phyloP scores from a whole-genome alignment of 2,888 invertebrate species.

The Himalopsyche anomala region DNA sequence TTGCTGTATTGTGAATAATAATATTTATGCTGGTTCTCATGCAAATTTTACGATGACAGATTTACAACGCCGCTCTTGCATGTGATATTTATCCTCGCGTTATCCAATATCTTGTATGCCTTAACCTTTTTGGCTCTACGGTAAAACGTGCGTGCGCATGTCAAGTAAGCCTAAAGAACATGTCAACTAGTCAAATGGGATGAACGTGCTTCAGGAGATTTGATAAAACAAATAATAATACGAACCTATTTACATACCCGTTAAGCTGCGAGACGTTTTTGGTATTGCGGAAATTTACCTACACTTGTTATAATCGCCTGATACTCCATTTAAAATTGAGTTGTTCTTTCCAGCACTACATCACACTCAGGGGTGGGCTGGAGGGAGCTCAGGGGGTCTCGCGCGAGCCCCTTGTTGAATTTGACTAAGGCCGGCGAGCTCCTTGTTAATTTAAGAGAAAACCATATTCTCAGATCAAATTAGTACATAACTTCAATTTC shows the following conservation, averaged over 20 bases:
- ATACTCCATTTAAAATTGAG: too few relatives aligned
- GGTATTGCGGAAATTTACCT: too few relatives aligned
- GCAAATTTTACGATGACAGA: slow-evolving; percentile 40
- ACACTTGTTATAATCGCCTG: too few relatives aligned
- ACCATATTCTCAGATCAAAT: too few relatives aligned
- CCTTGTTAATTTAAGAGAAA: too few relatives aligned
- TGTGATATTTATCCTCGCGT: not conserved
- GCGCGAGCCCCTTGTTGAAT: too few relatives aligned
- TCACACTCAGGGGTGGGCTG: too few relatives aligned
- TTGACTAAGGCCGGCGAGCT: too few relatives aligned
- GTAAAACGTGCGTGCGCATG: slow-evolving; percentile 41
- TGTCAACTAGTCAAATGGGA: slow-evolving; percentile 40
- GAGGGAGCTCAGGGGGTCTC: too few relatives aligned
- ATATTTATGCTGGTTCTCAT: slow-evolving; percentile 1
- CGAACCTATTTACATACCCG: not conserved
- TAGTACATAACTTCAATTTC: too few relatives aligned
- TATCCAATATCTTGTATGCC: slow-evolving; percentile 7
- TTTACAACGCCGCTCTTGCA: not conserved
- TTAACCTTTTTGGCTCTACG: slow-evolving; percentile 5
- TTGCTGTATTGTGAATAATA: not conserved
- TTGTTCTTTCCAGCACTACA: too few relatives aligned
- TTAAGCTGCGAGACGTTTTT: not conserved
- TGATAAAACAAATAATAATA: slow-evolving; percentile 11
- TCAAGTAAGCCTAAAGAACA: slow-evolving; percentile 8
- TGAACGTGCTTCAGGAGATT: slow-evolving; percentile 6